Evolutionary conservation across 2,113 vertebrate species (phyloP).

Genomic region (Vicugna pacos): DNA sequence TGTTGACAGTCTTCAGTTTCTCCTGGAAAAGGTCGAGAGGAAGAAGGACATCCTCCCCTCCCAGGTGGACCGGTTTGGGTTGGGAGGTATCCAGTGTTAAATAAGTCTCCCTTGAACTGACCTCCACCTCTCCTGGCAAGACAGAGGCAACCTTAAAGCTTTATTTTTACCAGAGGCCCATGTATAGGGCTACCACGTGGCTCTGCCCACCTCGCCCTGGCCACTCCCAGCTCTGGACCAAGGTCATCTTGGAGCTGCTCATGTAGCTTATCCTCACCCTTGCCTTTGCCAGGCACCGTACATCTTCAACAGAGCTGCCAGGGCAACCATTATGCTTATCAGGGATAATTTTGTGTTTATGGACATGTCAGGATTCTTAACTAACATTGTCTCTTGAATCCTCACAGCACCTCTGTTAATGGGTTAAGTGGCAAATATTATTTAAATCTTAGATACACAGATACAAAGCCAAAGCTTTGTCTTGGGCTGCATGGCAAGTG

Average conservation of each 20-base stretch:
- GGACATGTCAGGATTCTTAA: background rate
- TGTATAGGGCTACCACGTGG: background rate
- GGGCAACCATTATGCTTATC: background rate
- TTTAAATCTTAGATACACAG: background rate
- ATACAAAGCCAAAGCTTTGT: slow-evolving; percentile 10
- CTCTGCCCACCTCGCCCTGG: background rate
- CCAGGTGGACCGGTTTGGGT: background rate
- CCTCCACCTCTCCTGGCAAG: slow-evolving; percentile 13
- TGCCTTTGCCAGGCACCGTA: background rate
- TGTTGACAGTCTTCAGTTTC: background rate
- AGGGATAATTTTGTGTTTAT: slow-evolving; percentile 11
- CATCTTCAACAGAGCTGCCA: background rate
- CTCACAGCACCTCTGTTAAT: slow-evolving; percentile 29
- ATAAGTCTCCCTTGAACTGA: background rate
- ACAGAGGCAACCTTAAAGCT: slow-evolving; percentile 1
- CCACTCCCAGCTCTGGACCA: background rate
- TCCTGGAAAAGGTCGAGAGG: background rate
- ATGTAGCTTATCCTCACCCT: background rate
- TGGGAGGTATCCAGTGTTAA: slow-evolving; percentile 66
- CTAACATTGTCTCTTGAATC: slow-evolving; percentile 17
- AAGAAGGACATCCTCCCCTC: background rate
- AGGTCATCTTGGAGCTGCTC: background rate
- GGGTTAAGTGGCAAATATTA: background rate
- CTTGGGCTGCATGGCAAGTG: background rate
- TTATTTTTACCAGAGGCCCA: background rate